Evolutionary conservation across 2,113 vertebrate species (phyloP).

Genomic region (Shinisaurus crocodilurus): DNA sequence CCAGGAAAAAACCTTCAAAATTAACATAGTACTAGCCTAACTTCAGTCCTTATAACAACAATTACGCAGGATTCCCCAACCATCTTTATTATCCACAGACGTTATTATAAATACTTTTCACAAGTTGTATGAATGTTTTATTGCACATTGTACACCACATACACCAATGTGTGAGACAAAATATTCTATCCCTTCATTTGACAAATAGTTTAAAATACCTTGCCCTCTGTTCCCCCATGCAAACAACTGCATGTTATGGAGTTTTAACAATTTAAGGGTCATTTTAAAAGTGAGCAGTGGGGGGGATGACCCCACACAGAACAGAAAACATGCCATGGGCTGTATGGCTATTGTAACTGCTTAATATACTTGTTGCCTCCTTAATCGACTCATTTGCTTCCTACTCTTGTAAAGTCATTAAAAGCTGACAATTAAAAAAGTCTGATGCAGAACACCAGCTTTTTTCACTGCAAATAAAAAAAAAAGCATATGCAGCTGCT

Average conservation of each 20-base stretch:
- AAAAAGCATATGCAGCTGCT: constrained; percentile 13
- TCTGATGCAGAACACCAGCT: constrained; percentile 28
- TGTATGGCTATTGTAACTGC: constrained; percentile 14
- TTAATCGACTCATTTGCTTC: constrained; percentile 45
- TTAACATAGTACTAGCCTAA: constrained; percentile 61
- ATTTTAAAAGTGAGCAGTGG: constrained; percentile 43
- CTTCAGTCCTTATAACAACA: constrained; percentile 63
- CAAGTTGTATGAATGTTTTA: constrained; percentile 72
- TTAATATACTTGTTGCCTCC: constrained; percentile 15
- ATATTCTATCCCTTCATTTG: constrained; percentile 41
- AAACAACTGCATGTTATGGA: constrained; percentile 50
- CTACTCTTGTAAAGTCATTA: constrained; percentile 62
- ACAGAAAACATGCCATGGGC: constrained; percentile 31
- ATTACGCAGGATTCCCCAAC: constrained; percentile 70
- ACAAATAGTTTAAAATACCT: constrained; percentile 54
- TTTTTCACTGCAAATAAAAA: constrained; percentile 51
- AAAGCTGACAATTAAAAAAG: constrained; percentile 60
- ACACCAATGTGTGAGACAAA: constrained; percentile 58
- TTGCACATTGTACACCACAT: constrained; percentile 75
- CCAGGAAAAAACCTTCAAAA: constrained; percentile 60
- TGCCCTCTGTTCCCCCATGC: constrained; percentile 39
- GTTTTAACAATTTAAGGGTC: constrained; percentile 34
- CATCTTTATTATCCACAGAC: constrained; percentile 70
- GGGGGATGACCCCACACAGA: constrained; percentile 13
- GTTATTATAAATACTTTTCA: constrained; percentile 82